Evolutionary conservation across 2,888 invertebrate species (phyloP).

Genomic region (Polymixis flavicincta): DNA sequence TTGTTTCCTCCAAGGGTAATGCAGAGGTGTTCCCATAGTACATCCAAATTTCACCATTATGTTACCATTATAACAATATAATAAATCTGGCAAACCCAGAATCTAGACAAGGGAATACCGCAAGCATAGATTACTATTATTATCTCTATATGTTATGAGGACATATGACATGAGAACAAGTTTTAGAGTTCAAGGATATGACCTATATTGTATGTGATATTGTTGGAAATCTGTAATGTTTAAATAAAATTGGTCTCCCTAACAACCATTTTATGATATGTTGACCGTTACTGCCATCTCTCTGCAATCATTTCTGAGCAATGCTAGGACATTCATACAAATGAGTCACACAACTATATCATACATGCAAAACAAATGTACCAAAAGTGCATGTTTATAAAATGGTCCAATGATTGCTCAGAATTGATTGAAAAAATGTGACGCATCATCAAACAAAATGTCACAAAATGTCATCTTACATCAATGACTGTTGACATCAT

Average conservation of each 20-base stretch:
- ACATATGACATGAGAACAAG: neutral
- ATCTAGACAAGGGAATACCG: neutral
- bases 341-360: conserved; percentile 3
- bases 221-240: neutral
- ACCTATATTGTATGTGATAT: neutral
- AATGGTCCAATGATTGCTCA: neutral
- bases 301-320: neutral
- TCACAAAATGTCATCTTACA: neutral
- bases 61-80: neutral
- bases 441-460: neutral
- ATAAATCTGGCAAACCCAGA: neutral
- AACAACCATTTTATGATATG: neutral
- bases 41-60: neutral
- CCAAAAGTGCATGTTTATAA: neutral
- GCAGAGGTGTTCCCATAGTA: neutral
- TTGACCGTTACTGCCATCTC: neutral
- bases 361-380: neutral
- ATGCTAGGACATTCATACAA: neutral
- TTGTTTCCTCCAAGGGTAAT: neutral
- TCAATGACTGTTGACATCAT: neutral
- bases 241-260: neutral
- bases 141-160: neutral
- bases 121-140: neutral
- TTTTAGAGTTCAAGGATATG: conserved; percentile 7
- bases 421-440: neutral